Base-by-base conservation (phyloP, 2,888 invertebrate genomes). In the Hypercompe scribonia region DNA sequence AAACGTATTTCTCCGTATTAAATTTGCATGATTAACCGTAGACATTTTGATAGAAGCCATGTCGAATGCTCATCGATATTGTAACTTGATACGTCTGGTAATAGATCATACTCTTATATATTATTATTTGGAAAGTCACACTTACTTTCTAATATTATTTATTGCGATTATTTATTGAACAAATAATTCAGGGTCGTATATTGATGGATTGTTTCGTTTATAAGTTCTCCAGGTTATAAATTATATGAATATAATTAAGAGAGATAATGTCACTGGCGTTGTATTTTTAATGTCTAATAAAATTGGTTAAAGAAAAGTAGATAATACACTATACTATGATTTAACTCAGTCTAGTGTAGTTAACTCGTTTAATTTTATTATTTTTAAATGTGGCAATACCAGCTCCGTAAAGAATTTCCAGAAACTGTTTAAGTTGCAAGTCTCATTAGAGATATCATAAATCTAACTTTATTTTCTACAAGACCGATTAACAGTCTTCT, bases 71-170 rank as follows among this genome's bases (percentile, higher is more conserved):
- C 74, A 73, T 75, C 54, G 58, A 65, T 28, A 64, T 65, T 61
- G 83, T 76, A 81, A 83, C 36, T 65, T 73, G 71, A 83, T 78
- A 80, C 68, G 66, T 65, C 69, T 65, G 58, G 68, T 82, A 77
- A 73, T 68, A 75, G 71, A 73, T 68, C 71, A 64, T 77, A 68
- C 42, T 61, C 65, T 65, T 65, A 68, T 75, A 77, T 64, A 61
- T 74, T 73, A 74, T 72, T 76, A 74, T 76, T 74, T 80, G 67
- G 81, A 82, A 72, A 80, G 74, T 28, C 50, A 21, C 33, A 65
- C 36, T 36, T 73, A 77, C 81, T 81, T 81, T 83, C 83, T 80
- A 82, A 75, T 73, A 66, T 71, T 75, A 80, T 82, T 83, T 75
- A 81, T 82, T 75, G 66, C 34, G 61, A 67, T 70, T 70, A 70